Conservation (phyloP, 2,797 vertebrate species). For the Cryptoprocta ferox region DNA sequence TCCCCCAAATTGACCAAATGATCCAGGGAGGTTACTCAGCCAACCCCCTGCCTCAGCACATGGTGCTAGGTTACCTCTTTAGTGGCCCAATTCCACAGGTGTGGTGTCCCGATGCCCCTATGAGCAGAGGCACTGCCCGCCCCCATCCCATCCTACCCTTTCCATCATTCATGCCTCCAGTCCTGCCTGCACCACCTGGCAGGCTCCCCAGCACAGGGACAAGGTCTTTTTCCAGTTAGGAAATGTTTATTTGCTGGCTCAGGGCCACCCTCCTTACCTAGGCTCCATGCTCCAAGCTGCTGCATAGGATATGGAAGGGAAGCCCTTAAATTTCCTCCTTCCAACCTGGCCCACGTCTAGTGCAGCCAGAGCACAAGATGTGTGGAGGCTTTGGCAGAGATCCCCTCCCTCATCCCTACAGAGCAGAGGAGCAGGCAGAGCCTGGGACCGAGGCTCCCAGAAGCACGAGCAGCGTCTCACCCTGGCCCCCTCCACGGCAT, state of each 20-base stretch:
- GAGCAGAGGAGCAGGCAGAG: neutral
- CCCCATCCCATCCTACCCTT: neutral
- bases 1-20: neutral
- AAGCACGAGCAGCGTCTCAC: neutral
- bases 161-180: neutral
- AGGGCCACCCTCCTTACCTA: constrained; percentile 21
- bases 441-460: neutral
- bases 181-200: constrained; percentile 16
- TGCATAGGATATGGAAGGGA: neutral
- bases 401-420: neutral
- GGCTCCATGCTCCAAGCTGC: neutral
- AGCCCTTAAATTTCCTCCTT: neutral
- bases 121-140: neutral
- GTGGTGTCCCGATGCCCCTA: neutral
- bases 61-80: neutral
- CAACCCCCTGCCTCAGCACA: neutral
- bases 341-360: neutral
- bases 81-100: neutral
- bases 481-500: neutral
- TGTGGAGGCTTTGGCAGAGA: neutral
- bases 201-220: constrained; percentile 35
- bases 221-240: constrained; percentile 55
- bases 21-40: neutral
- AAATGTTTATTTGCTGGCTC: constrained; percentile 60
- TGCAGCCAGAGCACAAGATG: neutral